Evolutionary conservation across 2,888 invertebrate species (phyloP), one percentile per base, ranked within the genome.

Genomic region (Pyrocoelia pectoralis): DNA sequence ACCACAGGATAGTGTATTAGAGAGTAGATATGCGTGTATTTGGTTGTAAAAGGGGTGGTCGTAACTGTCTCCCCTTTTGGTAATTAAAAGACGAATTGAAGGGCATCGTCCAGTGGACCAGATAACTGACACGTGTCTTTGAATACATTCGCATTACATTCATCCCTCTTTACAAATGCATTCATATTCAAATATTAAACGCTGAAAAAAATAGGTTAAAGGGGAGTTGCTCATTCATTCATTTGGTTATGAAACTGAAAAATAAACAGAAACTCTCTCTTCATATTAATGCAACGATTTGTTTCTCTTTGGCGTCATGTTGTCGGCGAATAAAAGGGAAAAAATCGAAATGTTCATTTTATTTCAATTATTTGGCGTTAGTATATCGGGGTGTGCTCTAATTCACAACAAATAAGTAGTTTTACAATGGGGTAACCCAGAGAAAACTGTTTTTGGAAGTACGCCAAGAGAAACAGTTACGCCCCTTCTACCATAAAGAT

Each of bases 11-110:
- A 64, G 67, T 71, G 70, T 70, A 70, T 72, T 68, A 70, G 66
- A 60, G 70, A 72, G 70, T 70, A 70, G 67, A 70, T 72, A 72
- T 70, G 68, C 69, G 65, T 72, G 71, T 70, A 68, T 60, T 67
- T 65, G 67, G 68, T 63, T 65, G 68, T 69, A 61, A 62, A 66
- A 63, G 65, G 62, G 68, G 68, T 56, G 65, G 53, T 17, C 54
- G 48, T 43, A 53, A 48, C 50, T 55, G 43, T 54, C 59, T 55
- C 55, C 53, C 61, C 56, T 55, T 57, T 66, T 55, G 51, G 72
- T 72, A 70, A 72, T 72, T 72, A 72, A 72, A 72, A 72, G 72
- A 70, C 70, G 67, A 67, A 67, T 68, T 33, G 63, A 58, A 55
- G 62, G 63, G 54, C 60, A 63, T 54, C 61, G 48, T 55, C 54